These are phyloP conservation scores for Oxystoma pomonae DNA, from an alignment of 2,888 invertebrate genomes.

Conservation along the genomic window DNA sequence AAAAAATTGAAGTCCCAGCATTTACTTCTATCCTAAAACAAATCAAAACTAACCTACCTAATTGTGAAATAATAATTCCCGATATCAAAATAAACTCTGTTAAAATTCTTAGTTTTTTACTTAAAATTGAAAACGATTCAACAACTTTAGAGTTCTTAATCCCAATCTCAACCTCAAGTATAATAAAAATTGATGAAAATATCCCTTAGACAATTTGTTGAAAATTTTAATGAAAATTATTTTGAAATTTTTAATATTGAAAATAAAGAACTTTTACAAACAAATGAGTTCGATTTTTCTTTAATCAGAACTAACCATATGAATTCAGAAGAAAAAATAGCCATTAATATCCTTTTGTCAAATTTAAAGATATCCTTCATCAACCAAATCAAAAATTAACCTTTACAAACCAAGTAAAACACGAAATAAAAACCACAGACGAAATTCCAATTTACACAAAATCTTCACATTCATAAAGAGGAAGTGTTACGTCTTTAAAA, in stretches of 20 bases:
- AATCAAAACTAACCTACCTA: background rate
- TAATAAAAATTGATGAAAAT: background rate
- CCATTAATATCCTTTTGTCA: conserved; percentile 14
- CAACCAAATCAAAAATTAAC: too few species aligned
- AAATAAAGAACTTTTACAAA: background rate
- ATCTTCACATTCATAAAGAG: too few species aligned
- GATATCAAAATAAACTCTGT: too few species aligned
- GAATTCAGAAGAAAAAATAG: too few species aligned
- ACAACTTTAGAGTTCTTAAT: background rate
- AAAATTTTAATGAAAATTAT: too few species aligned
- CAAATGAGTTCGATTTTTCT: background rate
- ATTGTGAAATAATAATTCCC: background rate
- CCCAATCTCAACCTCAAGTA: background rate
- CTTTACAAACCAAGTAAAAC: conserved; percentile 23
- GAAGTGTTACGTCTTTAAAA: too few species aligned
- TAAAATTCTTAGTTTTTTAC: background rate
- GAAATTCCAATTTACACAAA: too few species aligned
- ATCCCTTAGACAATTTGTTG: background rate
- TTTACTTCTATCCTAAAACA: background rate
- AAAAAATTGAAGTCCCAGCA: background rate
- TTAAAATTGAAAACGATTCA: background rate
- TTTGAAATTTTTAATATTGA: background rate
- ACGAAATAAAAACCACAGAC: conserved; percentile 21
- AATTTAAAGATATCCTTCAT: too few species aligned
- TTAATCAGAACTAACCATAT: conserved; percentile 20